Evolutionary conservation across 2,797 vertebrate species (phyloP).

Genomic region (Tapirus indicus): DNA sequence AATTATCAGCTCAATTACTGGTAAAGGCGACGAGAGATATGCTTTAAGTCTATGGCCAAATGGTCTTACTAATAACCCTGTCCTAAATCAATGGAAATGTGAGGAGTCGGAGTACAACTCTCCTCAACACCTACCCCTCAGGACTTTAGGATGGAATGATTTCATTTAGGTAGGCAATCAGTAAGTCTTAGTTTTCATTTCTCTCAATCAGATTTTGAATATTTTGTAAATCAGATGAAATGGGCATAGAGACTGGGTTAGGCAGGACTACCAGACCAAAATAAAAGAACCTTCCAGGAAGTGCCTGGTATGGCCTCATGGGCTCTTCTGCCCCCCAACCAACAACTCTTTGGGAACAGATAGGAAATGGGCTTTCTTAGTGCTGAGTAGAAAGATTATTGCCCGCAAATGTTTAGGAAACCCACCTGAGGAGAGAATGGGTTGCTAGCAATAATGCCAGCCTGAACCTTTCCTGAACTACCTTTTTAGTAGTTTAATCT

Average conservation of each 20-base stretch:
- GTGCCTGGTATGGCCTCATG: background rate
- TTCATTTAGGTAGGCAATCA: background rate
- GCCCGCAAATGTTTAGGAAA: background rate
- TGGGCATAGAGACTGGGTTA: background rate
- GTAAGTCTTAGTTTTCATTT: background rate
- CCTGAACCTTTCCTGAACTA: background rate
- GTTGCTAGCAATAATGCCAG: background rate
- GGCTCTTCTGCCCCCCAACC: background rate
- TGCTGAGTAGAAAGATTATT: background rate
- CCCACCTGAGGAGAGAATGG: background rate
- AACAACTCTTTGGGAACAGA: background rate
- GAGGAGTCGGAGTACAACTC: background rate
- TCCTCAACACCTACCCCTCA: background rate
- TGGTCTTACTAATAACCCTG: background rate
- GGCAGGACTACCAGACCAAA: background rate
- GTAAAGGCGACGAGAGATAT: background rate
- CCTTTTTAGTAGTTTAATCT: background rate
- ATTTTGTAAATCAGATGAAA: background rate
- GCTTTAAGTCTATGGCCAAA: background rate
- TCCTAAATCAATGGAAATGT: background rate
- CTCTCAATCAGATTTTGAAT: background rate
- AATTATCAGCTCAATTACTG: background rate
- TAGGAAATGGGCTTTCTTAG: background rate
- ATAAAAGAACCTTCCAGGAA: background rate
- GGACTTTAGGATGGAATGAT: too few relatives aligned